Evolutionary conservation across 1,140 invertebrate species (phyloP), one percentile per base, ranked within the genome.

Genomic region (Micrasema longulum): DNA sequence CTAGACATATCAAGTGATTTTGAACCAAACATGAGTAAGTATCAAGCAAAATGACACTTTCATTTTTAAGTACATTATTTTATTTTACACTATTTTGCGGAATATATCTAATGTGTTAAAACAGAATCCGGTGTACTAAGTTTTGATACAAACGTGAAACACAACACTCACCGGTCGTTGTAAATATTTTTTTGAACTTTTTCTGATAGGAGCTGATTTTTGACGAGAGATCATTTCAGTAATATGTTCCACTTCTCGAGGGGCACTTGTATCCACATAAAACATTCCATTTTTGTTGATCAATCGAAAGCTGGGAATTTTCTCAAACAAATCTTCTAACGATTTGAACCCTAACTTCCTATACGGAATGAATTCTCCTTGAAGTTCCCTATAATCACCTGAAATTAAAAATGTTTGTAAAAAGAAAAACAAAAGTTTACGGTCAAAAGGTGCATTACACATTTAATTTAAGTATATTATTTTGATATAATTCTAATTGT

Each of bases 311-410:
- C 85, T 83, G n/a, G 85, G 83, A 31, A 87, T 79, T 69, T 83
- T 82, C 47, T 78, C 74, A 71, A 91, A 80, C 69, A 91, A 84
- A 43, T 86, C 84, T 60, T 88, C 84, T 1, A 91, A 74, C 10
- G 79, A 81, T 31, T 78, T 55, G 78, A 84, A 89, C 1, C 89
- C 89, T 63, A 90, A 79, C 70, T 86, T 84, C 66, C 76, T 79
- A 72, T 82, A 91, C 5, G 89, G 89, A 74, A 91, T 88, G 48
- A 76, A 77, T 76, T 87, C 83, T 41, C 88, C 89, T 76, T 87
- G 81, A 2, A 91, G 70, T 64, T 81, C 82, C 57, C 76, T 77
- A 76, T 89, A 91, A 78, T 91, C 89, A 47, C 79, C 85, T 86
- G 65, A 77, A 78, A 76, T 26, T 64, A 6, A n/a, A n/a, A n/a